Evolutionary conservation across 2,113 vertebrate species (phyloP).

Genomic region (Eubucco bourcierii): DNA sequence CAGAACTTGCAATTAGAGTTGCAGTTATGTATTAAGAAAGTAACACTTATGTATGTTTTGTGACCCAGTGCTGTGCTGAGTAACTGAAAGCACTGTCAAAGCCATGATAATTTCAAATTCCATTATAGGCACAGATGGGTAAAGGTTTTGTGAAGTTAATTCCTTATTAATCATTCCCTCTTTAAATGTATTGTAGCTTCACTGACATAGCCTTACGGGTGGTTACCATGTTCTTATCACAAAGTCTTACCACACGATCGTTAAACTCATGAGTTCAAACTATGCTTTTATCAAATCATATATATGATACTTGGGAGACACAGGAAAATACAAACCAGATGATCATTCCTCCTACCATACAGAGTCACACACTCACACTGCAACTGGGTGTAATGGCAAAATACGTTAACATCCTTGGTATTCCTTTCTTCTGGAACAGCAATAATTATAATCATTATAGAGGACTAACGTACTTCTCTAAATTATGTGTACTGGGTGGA

Average conservation of each 20-base stretch:
- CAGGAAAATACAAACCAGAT: background rate
- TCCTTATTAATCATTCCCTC: background rate
- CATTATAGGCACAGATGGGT: background rate
- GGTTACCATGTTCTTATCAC: no score
- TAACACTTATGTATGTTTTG: background rate
- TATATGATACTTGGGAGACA: background rate
- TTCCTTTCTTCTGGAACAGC: background rate
- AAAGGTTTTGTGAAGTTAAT: background rate
- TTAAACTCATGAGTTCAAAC: background rate
- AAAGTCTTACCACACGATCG: background rate
- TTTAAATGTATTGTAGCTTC: background rate
- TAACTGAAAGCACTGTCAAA: background rate
- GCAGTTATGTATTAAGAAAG: background rate
- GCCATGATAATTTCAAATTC: background rate
- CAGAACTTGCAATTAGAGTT: background rate
- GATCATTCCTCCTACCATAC: background rate
- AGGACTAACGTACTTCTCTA: background rate
- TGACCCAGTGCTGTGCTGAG: background rate
- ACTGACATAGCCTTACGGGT: background rate
- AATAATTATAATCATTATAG: background rate
- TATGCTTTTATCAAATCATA: background rate
- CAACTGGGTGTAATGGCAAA: background rate
- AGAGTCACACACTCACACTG: background rate
- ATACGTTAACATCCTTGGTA: background rate
- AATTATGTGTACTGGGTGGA: constrained; percentile 13